Conservation (phyloP, 1,140 invertebrate species). For the Cydia splendana region DNA sequence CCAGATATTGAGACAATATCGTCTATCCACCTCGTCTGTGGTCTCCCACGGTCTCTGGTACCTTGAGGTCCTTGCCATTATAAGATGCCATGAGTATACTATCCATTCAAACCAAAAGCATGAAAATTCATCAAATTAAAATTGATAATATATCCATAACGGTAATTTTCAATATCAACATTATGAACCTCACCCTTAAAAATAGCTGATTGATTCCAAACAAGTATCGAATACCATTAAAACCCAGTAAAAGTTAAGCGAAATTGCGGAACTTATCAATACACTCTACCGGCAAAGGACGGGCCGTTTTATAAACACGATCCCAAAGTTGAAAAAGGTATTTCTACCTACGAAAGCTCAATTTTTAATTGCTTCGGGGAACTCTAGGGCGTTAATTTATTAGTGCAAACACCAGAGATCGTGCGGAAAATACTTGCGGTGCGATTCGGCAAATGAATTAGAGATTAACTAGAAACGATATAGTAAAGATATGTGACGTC, state of each 20-base stretch:
- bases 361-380: conserved; percentile 29
- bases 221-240: conserved; percentile 20
- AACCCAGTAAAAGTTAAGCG: not conserved
- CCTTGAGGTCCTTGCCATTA: too few relatives aligned
- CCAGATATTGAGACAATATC: too few relatives aligned
- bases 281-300: conserved; percentile 13
- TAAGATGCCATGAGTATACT: too few relatives aligned
- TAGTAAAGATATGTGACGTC: too few relatives aligned
- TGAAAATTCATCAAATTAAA: too few relatives aligned
- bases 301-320: conserved; percentile 27
- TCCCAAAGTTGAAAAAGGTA: conserved; percentile 19
- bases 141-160: too few relatives aligned
- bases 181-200: not conserved
- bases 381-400: conserved; percentile 25
- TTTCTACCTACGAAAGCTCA: conserved; percentile 24
- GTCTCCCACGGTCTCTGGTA: too few relatives aligned
- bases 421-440: not conserved
- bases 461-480: too few relatives aligned
- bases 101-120: too few relatives aligned
- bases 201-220: not conserved
- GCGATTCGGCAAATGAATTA: too few relatives aligned
- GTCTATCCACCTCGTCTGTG: too few relatives aligned
- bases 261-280: conserved; percentile 5
- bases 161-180: too few relatives aligned
- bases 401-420: conserved; percentile 32